Conservation (phyloP, 2,113 vertebrate species). For the Megalops atlanticus region DNA sequence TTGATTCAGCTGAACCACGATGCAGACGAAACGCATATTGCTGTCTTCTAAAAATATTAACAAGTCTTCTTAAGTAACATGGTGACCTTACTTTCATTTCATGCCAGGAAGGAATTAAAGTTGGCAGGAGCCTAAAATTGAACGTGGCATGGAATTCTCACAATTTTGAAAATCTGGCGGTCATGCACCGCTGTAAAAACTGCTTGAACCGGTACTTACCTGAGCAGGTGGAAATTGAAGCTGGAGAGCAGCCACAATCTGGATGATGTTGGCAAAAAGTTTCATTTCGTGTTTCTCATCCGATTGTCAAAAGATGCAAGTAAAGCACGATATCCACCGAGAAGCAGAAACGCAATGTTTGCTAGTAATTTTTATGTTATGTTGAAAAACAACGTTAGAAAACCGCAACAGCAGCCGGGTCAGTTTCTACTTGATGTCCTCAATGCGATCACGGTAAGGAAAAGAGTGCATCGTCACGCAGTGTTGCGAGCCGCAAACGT, state of each 20-base stretch:
- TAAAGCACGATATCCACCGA: conserved; percentile 44
- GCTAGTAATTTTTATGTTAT: neutral
- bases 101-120: neutral
- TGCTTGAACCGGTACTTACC: conserved; percentile 53
- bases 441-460: conserved; percentile 7
- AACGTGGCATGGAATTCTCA: neutral
- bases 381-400: conserved; percentile 35
- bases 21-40: neutral
- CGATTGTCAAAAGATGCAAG: conserved; percentile 19
- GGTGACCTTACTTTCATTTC: neutral
- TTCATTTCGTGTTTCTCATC: conserved; percentile 63
- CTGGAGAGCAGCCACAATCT: conserved; percentile 59
- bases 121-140: neutral
- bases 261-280: conserved; percentile 53
- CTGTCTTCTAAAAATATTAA: neutral
- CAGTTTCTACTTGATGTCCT: conserved; percentile 36
- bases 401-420: conserved; percentile 1
- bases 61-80: neutral
- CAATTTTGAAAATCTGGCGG: neutral
- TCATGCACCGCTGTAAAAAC: neutral
- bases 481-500: conserved; percentile 29
- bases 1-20: neutral
- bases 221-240: conserved; percentile 72
- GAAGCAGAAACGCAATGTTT: neutral
- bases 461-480: conserved; percentile 52